These are phyloP conservation scores for Progne subis DNA, from an alignment of 2,113 vertebrate species.

Conservation along the genomic window DNA sequence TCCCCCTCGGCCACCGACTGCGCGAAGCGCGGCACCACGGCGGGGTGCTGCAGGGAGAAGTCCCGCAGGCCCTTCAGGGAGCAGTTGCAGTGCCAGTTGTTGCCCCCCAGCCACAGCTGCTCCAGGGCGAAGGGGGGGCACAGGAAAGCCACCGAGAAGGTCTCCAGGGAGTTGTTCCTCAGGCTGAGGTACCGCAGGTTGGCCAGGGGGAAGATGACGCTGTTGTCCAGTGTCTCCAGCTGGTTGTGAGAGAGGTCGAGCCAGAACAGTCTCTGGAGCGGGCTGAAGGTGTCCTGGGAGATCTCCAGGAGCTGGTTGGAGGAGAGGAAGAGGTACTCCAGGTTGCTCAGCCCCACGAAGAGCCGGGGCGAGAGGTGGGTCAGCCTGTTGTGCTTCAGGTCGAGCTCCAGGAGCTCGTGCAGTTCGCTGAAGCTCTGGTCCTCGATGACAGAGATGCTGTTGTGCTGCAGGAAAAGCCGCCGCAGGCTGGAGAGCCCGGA, in stretches of 20 bases:
- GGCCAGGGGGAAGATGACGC: conserved; percentile 73
- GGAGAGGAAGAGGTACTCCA: conserved; percentile 90
- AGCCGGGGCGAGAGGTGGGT: conserved; percentile 74
- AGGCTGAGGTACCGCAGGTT: conserved; percentile 86
- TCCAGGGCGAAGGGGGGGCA: conserved; percentile 73
- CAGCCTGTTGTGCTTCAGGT: conserved; percentile 87
- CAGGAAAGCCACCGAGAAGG: conserved; percentile 43
- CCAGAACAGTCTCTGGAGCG: conserved; percentile 80
- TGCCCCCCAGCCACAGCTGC: conserved; percentile 90
- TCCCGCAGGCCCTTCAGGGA: conserved; percentile 78
- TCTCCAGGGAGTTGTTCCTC: conserved; percentile 81
- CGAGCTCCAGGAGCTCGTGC: conserved; percentile 84
- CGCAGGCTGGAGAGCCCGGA: conserved; percentile 84
- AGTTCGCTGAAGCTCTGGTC: conserved; percentile 85
- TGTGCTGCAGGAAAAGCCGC: conserved; percentile 88
- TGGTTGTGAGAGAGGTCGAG: conserved; percentile 83
- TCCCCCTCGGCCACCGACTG: conserved; percentile 84
- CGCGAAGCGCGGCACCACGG: conserved; percentile 81
- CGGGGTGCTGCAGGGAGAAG: conserved; percentile 79
- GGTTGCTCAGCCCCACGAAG: conserved; percentile 83
- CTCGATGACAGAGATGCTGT: conserved; percentile 80
- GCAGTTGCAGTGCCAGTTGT: conserved; percentile 91
- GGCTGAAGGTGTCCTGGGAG: conserved; percentile 69
- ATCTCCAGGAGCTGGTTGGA: conserved; percentile 82
- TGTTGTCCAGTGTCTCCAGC: conserved; percentile 73